phyloP scores from a whole-genome alignment of 92 coral and sea anemone species.

The Galaxea fascicularis region DNA sequence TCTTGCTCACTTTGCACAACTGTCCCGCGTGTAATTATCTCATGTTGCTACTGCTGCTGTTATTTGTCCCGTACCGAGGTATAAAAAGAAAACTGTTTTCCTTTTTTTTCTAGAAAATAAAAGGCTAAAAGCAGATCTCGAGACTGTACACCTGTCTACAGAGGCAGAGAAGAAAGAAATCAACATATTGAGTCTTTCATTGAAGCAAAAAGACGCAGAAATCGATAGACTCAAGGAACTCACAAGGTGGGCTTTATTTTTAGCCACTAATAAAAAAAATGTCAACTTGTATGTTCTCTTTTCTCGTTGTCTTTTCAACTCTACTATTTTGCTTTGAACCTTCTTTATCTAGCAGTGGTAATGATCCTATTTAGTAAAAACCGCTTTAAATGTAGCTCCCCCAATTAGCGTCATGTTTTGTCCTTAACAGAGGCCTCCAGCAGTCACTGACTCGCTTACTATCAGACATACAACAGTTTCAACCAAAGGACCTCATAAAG shows the following conservation, averaged over 20 bases:
- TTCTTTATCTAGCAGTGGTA: no score
- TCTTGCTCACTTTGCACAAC: background rate
- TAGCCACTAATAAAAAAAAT: background rate
- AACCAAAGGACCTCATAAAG: slow-evolving; percentile 66
- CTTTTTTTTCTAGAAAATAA: slow-evolving; percentile 52
- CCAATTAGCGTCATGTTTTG: background rate
- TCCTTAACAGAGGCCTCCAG: slow-evolving; percentile 78
- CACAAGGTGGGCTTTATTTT: slow-evolving; percentile 63
- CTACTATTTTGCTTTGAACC: no score
- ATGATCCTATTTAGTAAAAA: background rate
- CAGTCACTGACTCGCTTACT: slow-evolving; percentile 84
- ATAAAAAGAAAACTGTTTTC: no score
- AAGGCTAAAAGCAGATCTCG: slow-evolving; percentile 76
- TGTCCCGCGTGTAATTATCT: no score
- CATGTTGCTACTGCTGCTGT: no score
- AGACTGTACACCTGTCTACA: slow-evolving; percentile 72
- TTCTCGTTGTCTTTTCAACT: background rate
- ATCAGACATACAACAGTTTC: slow-evolving; percentile 79
- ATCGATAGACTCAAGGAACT: slow-evolving; percentile 91
- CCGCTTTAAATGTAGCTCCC: background rate
- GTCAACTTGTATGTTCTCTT: background rate
- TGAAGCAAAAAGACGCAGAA: slow-evolving; percentile 93
- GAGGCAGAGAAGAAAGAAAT: slow-evolving; percentile 90
- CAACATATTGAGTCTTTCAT: slow-evolving; percentile 74
- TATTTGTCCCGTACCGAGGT: no score